These are phyloP conservation scores for Xylophagus ater DNA, from an alignment of 2,888 invertebrate genomes.

Conservation along the genomic window DNA sequence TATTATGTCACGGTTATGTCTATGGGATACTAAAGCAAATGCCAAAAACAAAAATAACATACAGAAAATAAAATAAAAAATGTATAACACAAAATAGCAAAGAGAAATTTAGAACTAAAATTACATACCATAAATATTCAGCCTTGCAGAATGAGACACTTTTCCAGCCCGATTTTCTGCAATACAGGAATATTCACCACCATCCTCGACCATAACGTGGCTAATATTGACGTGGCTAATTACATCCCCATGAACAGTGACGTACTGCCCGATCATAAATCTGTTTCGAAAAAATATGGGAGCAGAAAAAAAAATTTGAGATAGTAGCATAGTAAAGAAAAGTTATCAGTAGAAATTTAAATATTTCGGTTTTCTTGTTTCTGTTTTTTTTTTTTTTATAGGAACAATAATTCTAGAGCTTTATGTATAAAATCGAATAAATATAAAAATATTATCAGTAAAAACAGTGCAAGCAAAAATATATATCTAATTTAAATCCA, in stretches of 20 bases:
- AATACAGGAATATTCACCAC: constrained; percentile 67
- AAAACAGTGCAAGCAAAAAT: too few relatives aligned
- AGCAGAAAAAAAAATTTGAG: too few relatives aligned
- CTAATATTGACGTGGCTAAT: constrained; percentile 75
- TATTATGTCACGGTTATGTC: constrained; percentile 5
- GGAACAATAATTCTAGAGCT: too few relatives aligned
- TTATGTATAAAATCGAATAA: too few relatives aligned
- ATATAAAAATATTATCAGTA: too few relatives aligned
- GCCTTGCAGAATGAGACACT: constrained; percentile 58
- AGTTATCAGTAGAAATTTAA: constrained; percentile 15
- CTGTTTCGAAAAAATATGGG: constrained; percentile 40
- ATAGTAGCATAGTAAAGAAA: constrained; percentile 11
- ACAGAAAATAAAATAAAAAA: constrained; percentile 11
- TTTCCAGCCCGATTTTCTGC: constrained; percentile 66
- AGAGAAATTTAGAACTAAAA: constrained; percentile 10
- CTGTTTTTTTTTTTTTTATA: constrained; percentile 6
- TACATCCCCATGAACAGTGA: constrained; percentile 66
- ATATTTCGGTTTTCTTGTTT: constrained; percentile 8
- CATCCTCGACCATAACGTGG: constrained; percentile 66
- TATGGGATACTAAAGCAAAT: constrained; percentile 7
- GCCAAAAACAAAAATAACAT: constrained; percentile 4
- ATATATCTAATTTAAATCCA: too few relatives aligned
- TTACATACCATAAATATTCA: constrained; percentile 67
- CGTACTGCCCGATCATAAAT: constrained; percentile 67
- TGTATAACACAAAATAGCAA: constrained; percentile 12